These are phyloP conservation scores for Dipodomys ordii DNA, from an alignment of 2,113 vertebrate genomes.

Conservation along the genomic window DNA sequence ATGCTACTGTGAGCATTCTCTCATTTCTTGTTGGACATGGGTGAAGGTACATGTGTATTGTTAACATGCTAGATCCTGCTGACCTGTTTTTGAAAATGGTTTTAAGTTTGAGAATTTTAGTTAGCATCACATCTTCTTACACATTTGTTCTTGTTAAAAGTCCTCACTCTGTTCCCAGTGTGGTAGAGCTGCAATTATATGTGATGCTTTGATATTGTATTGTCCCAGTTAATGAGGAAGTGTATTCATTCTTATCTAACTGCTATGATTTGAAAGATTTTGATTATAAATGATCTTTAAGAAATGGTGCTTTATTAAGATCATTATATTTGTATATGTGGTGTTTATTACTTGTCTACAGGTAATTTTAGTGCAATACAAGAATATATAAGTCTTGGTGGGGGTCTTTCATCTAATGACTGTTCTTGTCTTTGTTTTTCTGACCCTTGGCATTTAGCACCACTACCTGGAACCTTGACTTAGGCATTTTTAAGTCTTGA, in stretches of 20 bases:
- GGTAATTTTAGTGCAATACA: not conserved
- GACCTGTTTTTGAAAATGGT: slow-evolving; percentile 3
- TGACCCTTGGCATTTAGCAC: not conserved
- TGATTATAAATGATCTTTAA: slow-evolving; percentile 44
- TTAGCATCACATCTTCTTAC: slow-evolving; percentile 8
- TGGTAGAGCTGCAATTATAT: not conserved
- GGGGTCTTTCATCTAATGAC: not conserved
- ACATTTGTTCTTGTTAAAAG: slow-evolving; percentile 20
- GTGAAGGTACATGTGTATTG: not conserved
- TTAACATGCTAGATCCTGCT: too few relatives aligned
- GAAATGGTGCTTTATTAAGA: not conserved
- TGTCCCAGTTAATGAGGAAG: not conserved
- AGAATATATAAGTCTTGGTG: not conserved
- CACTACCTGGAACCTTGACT: not conserved
- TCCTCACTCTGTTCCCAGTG: not conserved
- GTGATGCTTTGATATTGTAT: not conserved
- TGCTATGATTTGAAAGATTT: slow-evolving; percentile 27
- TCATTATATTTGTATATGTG: not conserved
- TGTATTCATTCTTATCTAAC: not conserved
- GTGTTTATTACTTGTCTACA: not conserved
- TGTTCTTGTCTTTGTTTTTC: slow-evolving; percentile 38
- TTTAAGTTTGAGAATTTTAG: slow-evolving; percentile 1
- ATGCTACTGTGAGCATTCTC: not conserved
- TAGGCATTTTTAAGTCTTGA: not conserved
- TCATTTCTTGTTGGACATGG: not conserved